Evolutionary conservation across 2,113 vertebrate genomes (phyloP), one percentile per base, ranked within the genome.

Genomic region (Anoura caudifer): DNA sequence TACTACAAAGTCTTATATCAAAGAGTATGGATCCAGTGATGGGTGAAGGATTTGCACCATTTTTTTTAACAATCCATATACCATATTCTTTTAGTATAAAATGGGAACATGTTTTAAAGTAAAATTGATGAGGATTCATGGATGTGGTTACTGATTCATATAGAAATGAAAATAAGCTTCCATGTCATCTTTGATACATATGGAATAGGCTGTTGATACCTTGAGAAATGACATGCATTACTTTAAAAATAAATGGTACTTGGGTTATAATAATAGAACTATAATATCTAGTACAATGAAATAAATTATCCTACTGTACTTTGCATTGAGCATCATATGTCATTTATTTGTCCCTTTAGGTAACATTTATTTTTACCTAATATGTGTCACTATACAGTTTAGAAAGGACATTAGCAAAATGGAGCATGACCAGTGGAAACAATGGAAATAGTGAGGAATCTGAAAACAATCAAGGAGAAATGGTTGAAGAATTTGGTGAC

Each of bases 331-430:
- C 1, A 5, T 67, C 28, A 3, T 7, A 59, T 70, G 7, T 38
- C 45, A 15, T 86, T 95, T 80, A 50, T 80, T 70, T 56, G n/a
- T 91, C 52, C 9, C 5, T 76, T 87, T 9, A 85, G 22, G 22
- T 93, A 86, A 86, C 36, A 69, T 86, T 92, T 91, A 93, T 88
- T 95, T 94, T 61, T 54, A 95, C 33, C 5, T 47, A 89, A 31
- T 83, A 38, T 92, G 3, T 89, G 17, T n/a, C 50, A 72, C 15
- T 95, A 13, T 24, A 77, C 19, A 90, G 59, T 76, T 93, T 81
- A 82, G 14, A 24, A 90, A 72, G 15, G 20, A 24, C 5, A 36
- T 50, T 67, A 73, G 41, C 12, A 88, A 80, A 82, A 0, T 75
- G 50, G 20, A 93, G 11, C 9, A 70, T 69, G 33, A 50, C 4